Percentiles rank a stretch among this genome's conserved stretches.
These are phyloP conservation scores for Casuarius casuarius DNA, from an alignment of 2,113 vertebrate genomes.

Conservation along the genomic window DNA sequence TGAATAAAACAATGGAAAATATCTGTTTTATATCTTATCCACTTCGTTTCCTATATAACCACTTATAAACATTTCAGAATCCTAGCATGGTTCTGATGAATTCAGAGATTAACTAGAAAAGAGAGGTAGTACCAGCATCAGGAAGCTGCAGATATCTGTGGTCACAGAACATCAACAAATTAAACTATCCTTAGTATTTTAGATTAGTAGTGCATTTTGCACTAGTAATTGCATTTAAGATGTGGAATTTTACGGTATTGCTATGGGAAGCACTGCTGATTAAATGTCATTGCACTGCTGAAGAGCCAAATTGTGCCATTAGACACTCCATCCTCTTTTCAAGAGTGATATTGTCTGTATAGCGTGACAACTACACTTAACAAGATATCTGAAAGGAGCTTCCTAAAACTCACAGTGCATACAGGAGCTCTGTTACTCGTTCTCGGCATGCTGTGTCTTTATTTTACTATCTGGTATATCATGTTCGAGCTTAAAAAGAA, in stretches of 20 bases:
- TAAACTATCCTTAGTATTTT: background rate
- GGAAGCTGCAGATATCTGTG: background rate
- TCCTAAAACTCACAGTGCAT: background rate
- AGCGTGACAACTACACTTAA: conserved; percentile 41
- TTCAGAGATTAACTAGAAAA: background rate
- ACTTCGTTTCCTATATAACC: background rate
- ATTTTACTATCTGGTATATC: conserved; percentile 44
- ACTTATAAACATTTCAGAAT: background rate
- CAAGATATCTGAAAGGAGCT: conserved; percentile 4
- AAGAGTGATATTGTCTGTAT: background rate
- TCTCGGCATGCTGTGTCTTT: conserved; percentile 36
- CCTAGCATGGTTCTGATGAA: background rate
- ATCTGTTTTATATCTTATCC: rapidly evolving
- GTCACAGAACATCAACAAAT: conserved; percentile 23
- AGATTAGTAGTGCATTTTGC: background rate
- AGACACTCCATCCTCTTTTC: background rate
- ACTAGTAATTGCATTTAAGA: conserved; percentile 37
- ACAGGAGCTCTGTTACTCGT: conserved; percentile 33
- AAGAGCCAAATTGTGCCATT: conserved; percentile 47
- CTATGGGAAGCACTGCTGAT: conserved; percentile 38
- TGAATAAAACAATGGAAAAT: background rate
- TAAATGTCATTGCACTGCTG: conserved; percentile 55
- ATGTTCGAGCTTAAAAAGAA: conserved; percentile 39
- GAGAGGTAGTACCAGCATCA: background rate
- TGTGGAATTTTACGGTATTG: conserved; percentile 5